These are phyloP conservation scores for Oppia nitens DNA, from an alignment of 1,140 invertebrate genomes.

Conservation along the genomic window DNA sequence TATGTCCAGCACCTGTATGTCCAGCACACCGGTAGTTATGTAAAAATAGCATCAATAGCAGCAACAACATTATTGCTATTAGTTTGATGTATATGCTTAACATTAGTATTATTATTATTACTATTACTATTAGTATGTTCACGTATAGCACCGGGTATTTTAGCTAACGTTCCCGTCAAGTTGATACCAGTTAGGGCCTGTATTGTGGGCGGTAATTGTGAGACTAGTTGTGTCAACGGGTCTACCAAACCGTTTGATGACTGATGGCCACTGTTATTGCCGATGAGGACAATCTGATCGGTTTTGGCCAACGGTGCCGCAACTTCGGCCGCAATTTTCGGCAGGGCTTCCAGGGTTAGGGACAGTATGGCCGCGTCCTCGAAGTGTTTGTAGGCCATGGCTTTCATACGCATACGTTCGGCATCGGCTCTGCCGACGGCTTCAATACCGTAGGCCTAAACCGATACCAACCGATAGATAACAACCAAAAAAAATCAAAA, in stretches of 20 bases:
- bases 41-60: no score
- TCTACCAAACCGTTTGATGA: background rate
- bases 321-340: constrained; percentile 34
- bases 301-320: constrained; percentile 33
- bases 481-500: no score
- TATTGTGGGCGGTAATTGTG: constrained; percentile 76
- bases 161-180: constrained; percentile 29
- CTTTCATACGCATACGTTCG: constrained; percentile 35
- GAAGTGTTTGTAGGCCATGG: constrained; percentile 35
- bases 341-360: constrained; percentile 32
- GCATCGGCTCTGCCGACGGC: constrained; percentile 35
- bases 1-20: no score
- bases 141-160: background rate
- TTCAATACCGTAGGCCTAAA: constrained; percentile 57
- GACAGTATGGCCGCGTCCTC: constrained; percentile 34
- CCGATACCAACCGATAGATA: no score
- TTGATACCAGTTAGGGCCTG: constrained; percentile 90
- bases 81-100: no score
- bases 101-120: no score
- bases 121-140: no score
- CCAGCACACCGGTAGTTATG: no score
- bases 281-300: constrained; percentile 33
- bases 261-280: constrained; percentile 17
- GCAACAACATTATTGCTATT: no score
- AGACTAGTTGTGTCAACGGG: constrained; percentile 37